Evolutionary conservation across 2,888 invertebrate species (phyloP).

Genomic region (Protophormia terraenovae): DNA sequence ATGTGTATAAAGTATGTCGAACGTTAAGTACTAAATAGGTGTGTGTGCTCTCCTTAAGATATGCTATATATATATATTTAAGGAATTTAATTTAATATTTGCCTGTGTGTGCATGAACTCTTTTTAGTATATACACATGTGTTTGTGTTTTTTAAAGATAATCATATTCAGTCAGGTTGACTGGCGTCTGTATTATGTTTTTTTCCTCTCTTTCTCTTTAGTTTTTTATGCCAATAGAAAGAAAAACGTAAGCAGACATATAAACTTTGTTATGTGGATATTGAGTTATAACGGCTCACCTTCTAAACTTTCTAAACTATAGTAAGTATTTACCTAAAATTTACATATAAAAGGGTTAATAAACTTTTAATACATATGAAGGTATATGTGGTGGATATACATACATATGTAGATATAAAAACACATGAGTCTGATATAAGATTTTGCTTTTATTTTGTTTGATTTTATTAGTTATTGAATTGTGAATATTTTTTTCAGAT

Average conservation of each 20-base stretch:
- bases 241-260: constrained; percentile 19
- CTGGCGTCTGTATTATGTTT: constrained; percentile 56
- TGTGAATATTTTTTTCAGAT: not conserved
- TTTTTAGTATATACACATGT: too few relatives aligned
- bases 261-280: not conserved
- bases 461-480: constrained; percentile 41
- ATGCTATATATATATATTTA: too few relatives aligned
- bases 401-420: not conserved
- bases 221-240: constrained; percentile 9
- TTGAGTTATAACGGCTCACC: constrained; percentile 22
- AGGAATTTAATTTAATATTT: constrained; percentile 36
- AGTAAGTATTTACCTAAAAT: constrained; percentile 31
- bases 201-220: not conserved
- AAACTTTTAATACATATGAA: constrained; percentile 54
- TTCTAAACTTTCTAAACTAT: constrained; percentile 54
- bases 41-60: constrained; percentile 8
- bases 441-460: constrained; percentile 13
- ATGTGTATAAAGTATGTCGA: constrained; percentile 3
- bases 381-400: not conserved
- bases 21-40: too few relatives aligned
- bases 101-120: too few relatives aligned
- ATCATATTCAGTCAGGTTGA: constrained; percentile 68
- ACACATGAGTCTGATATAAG: not conserved
- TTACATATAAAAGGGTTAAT: constrained; percentile 63
- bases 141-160: constrained; percentile 46